Evolutionary conservation across 2,113 vertebrate genomes (phyloP).

Genomic region (Meles meles): DNA sequence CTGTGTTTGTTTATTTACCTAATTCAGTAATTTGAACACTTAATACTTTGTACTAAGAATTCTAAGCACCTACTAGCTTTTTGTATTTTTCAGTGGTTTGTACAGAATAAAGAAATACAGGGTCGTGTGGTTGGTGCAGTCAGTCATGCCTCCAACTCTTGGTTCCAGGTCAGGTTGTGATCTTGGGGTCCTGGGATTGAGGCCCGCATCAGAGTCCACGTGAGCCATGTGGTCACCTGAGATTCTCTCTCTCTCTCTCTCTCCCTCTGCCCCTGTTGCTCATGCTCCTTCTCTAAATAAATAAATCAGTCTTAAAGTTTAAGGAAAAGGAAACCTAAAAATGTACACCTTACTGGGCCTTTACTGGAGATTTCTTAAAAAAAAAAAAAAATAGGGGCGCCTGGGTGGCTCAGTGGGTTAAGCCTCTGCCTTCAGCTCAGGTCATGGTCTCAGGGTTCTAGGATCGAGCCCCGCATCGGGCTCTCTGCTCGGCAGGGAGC

Average conservation of each 20-base stretch:
- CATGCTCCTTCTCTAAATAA: background rate
- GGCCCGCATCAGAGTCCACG: background rate
- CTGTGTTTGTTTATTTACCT: background rate
- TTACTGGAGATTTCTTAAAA: background rate
- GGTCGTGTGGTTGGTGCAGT: background rate
- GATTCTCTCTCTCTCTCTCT: background rate
- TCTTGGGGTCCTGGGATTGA: background rate
- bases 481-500: too few relatives aligned
- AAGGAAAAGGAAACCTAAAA: background rate
- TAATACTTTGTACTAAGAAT: background rate
- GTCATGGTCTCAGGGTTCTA: too few relatives aligned
- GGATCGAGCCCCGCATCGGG: too few relatives aligned
- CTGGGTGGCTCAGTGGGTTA: too few relatives aligned
- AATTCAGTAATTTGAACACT: background rate
- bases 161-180: background rate
- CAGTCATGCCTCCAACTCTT: background rate
- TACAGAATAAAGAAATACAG: background rate
- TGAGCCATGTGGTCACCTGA: background rate
- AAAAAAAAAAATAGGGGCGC: too few relatives aligned
- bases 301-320: background rate
- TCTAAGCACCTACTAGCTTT: background rate
- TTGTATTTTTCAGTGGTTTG: background rate
- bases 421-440: too few relatives aligned
- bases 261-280: background rate
- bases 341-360: background rate